Evolutionary conservation across 2,113 vertebrate species (phyloP).

Genomic region (Hemiprocne comata): DNA sequence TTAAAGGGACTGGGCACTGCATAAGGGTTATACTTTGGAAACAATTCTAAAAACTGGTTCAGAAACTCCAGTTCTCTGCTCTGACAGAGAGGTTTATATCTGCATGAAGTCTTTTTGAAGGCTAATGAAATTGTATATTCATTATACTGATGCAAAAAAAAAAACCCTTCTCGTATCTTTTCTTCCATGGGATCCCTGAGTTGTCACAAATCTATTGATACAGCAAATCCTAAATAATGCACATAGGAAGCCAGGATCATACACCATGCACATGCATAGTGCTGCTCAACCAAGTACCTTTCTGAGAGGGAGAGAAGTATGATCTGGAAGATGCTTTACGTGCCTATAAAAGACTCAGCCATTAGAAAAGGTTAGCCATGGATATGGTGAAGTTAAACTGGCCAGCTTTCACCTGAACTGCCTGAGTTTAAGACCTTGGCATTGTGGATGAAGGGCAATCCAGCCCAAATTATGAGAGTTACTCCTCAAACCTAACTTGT

Average conservation of each 20-base stretch:
- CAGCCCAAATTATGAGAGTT: background rate
- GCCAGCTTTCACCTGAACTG: background rate
- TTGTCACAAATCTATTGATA: background rate
- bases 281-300: background rate
- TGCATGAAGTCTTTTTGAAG: background rate
- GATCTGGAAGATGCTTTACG: background rate
- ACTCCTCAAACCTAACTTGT: background rate
- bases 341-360: background rate
- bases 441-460: background rate
- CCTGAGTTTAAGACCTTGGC: background rate
- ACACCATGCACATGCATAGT: rapidly evolving
- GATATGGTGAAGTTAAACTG: background rate
- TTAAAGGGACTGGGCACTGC: background rate
- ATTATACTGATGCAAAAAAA: background rate
- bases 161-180: background rate
- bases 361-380: background rate
- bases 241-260: background rate
- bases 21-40: background rate
- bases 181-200: background rate
- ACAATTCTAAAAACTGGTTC: background rate
- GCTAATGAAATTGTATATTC: background rate
- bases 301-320: background rate
- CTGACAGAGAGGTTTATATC: background rate
- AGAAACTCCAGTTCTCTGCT: background rate
- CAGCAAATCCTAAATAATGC: background rate